phyloP scores from a whole-genome alignment of 2,888 invertebrate species.

The Dolomedes plantarius region DNA sequence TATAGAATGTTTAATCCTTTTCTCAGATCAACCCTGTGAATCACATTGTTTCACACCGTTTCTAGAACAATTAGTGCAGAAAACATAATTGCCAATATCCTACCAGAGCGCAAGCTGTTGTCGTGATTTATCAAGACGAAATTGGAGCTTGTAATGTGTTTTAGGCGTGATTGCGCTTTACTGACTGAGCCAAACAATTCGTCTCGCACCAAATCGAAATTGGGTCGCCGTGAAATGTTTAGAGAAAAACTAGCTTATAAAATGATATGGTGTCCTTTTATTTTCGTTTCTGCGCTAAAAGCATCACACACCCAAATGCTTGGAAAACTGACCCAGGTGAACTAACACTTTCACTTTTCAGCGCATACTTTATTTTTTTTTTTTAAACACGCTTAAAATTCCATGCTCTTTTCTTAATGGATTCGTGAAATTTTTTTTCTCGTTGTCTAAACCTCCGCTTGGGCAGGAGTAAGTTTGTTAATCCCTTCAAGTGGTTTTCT shows the following conservation, averaged over 20 bases:
- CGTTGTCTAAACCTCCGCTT: too few relatives aligned
- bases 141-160: background rate
- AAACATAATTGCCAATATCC: background rate
- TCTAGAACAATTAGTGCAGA: background rate
- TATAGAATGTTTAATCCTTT: too few relatives aligned
- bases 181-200: background rate
- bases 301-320: background rate
- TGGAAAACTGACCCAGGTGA: background rate
- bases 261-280: background rate
- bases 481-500: too few relatives aligned
- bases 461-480: too few relatives aligned
- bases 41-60: too few relatives aligned
- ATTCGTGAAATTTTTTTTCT: too few relatives aligned
- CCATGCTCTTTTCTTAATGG: too few relatives aligned
- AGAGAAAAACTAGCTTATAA: background rate
- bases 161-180: background rate
- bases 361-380: too few relatives aligned
- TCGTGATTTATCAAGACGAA: background rate
- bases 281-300: background rate
- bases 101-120: background rate
- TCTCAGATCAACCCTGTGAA: too few relatives aligned
- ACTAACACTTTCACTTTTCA: too few relatives aligned
- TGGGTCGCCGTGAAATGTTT: background rate
- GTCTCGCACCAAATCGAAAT: conserved; percentile 9
- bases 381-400: too few relatives aligned